A percentile compares a stretch with the other conserved stretches of the same genome.
Conservation (phyloP, 2,888 invertebrate species). For the Embidobia sp. region DNA sequence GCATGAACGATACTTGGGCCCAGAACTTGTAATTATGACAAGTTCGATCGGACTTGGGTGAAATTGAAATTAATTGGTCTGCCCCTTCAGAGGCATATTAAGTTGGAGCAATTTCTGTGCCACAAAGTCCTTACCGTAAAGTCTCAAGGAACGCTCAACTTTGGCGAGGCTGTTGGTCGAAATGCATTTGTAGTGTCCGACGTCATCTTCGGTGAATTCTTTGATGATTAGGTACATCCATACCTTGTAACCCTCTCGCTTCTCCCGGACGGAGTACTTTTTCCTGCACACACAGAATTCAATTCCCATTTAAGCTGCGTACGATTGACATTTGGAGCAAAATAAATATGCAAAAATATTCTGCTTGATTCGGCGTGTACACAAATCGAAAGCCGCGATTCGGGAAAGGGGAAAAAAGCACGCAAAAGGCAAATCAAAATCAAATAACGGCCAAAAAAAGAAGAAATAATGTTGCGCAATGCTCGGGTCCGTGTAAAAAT, state of each 20-base stretch:
- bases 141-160: constrained; percentile 88
- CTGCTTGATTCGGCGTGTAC: neutral
- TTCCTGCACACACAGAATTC: constrained; percentile 84
- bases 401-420: neutral
- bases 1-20: too few species aligned
- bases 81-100: too few species aligned
- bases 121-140: constrained; percentile 86
- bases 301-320: constrained; percentile 22
- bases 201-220: constrained; percentile 84
- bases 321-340: constrained; percentile 24
- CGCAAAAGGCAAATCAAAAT: neutral
- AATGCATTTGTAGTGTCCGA: constrained; percentile 90
- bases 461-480: too few species aligned
- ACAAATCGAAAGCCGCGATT: constrained; percentile 14
- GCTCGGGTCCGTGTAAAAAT: too few species aligned
- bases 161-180: constrained; percentile 90
- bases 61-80: too few species aligned
- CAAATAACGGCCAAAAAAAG: neutral
- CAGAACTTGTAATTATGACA: too few species aligned
- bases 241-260: constrained; percentile 88
- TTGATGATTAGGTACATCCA: constrained; percentile 88
- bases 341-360: constrained; percentile 42
- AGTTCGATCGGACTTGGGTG: too few species aligned
- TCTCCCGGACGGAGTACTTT: constrained; percentile 88
- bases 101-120: too few species aligned